phyloP scores from a whole-genome alignment of 1,140 invertebrate species.

The Whitmania pigra region DNA sequence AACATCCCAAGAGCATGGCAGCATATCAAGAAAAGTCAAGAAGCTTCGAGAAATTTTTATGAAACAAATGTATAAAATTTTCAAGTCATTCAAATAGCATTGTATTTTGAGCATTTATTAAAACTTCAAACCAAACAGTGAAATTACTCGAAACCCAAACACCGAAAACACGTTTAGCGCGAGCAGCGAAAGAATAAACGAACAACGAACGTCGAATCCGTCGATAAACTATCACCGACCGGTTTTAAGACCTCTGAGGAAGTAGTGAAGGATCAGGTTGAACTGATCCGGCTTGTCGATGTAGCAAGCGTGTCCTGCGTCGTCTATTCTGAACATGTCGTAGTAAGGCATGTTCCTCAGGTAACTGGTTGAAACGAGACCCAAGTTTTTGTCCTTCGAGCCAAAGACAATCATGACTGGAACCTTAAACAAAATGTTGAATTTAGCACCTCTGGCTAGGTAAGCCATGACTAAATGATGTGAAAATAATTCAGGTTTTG shows the following conservation, averaged over 20 bases:
- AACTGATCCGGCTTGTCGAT: slow-evolving; percentile 42
- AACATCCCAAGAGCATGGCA: too few species aligned
- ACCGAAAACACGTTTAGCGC: not conserved
- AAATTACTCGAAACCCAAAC: too few species aligned
- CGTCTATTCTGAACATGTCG: slow-evolving; percentile 34
- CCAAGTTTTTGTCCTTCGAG: slow-evolving; percentile 37
- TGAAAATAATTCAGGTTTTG: too few species aligned
- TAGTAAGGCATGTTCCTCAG: slow-evolving; percentile 37
- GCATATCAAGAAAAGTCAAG: too few species aligned
- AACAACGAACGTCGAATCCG: not conserved
- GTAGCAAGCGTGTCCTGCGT: slow-evolving; percentile 43
- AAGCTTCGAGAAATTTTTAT: too few species aligned
- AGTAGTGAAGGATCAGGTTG: slow-evolving; percentile 42
- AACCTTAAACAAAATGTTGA: slow-evolving; percentile 33
- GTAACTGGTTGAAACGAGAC: slow-evolving; percentile 32
- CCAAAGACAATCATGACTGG: slow-evolving; percentile 45
- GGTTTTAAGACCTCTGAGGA: slow-evolving; percentile 29
- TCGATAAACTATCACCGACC: not conserved
- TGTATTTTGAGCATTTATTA: too few species aligned
- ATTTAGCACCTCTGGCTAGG: not conserved
- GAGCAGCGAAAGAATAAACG: not conserved
- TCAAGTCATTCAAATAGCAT: too few species aligned
- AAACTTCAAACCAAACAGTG: too few species aligned
- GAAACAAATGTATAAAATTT: too few species aligned
- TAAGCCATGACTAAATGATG: not conserved